Evolutionary conservation across 37 sponge, comb jelly and placozoan genomes (phyloP).

Genomic region (Dysidea cf. avara): DNA sequence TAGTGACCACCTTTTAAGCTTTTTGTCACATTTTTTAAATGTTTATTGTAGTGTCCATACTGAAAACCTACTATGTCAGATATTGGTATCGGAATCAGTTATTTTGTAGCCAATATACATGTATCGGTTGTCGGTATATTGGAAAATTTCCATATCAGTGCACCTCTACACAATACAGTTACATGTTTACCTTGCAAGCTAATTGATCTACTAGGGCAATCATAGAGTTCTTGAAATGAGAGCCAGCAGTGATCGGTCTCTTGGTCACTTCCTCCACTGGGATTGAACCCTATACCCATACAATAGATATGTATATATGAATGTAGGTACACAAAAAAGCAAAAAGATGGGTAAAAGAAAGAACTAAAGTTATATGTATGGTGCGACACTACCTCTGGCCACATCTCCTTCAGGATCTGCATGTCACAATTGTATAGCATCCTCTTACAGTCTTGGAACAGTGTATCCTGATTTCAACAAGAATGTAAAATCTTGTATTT

Average conservation of each 20-base stretch:
- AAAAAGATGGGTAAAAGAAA: neutral
- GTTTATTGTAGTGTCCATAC: no score
- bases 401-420: constrained; percentile 62
- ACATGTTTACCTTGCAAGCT: constrained; percentile 33
- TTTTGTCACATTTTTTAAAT: no score
- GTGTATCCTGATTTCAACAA: constrained; percentile 34
- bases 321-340: neutral
- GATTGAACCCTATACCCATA: constrained; percentile 46
- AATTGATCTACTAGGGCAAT: constrained; percentile 50
- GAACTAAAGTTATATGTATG: neutral
- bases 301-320: neutral
- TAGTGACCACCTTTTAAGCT: no score
- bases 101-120: neutral
- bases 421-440: constrained; percentile 54
- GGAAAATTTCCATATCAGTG: neutral
- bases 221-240: constrained; percentile 75
- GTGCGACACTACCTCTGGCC: constrained; percentile 54
- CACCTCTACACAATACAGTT: neutral
- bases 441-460: constrained; percentile 73
- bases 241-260: constrained; percentile 58
- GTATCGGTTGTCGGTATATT: neutral
- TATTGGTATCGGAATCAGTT: neutral
- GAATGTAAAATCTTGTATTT: neutral
- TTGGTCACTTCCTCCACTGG: constrained; percentile 56
- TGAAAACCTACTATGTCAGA: no score